Conservation (phyloP, 2,113 vertebrate genomes). For the Baryphthengus martii region DNA sequence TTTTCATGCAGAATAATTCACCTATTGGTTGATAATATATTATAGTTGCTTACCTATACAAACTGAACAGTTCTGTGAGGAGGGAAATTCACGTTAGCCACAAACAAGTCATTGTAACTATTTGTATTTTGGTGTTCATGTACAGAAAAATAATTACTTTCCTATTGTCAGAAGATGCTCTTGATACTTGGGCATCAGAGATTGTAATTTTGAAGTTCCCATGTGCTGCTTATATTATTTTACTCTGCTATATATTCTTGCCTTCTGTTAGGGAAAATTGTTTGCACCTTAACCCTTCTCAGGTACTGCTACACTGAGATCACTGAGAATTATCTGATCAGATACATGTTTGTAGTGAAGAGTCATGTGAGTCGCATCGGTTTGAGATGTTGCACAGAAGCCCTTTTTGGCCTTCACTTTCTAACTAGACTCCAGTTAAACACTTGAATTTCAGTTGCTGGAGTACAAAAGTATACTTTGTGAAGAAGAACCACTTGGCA, state of each 20-base stretch:
- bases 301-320: rapidly evolving
- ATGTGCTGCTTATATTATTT: neutral
- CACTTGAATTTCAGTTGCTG: neutral
- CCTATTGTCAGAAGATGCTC: neutral
- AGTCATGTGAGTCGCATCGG: rapidly evolving
- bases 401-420: neutral
- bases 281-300: neutral
- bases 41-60: neutral
- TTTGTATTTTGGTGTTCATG: neutral
- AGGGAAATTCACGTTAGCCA: neutral
- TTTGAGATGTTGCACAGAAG: neutral
- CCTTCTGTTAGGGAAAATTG: neutral
- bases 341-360: rapidly evolving
- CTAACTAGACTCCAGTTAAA: neutral
- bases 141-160: neutral
- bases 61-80: neutral
- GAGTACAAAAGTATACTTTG: neutral
- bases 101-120: neutral
- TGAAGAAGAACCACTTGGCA: neutral
- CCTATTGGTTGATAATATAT: neutral
- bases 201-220: neutral
- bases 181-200: neutral
- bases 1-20: neutral
- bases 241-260: neutral
- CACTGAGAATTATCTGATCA: rapidly evolving